Percentiles rank a stretch among this genome's conserved stretches.
Conservation (phyloP, 2,113 vertebrate genomes). For the Castor canadensis region DNA sequence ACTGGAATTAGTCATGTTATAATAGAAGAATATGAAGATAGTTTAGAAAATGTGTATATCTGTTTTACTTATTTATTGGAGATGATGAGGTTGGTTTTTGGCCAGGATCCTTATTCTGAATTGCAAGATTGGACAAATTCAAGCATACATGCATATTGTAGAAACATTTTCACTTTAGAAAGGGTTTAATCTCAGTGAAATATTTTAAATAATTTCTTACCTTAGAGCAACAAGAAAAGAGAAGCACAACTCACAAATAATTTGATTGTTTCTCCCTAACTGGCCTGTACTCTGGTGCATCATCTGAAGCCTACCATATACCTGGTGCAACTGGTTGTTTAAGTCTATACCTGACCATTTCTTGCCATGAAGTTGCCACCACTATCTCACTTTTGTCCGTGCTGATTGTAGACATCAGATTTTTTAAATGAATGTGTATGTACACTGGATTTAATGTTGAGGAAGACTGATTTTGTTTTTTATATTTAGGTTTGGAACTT, state of each 20-base stretch:
- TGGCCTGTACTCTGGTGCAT: neutral
- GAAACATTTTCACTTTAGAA: neutral
- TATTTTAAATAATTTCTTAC: slow-evolving; percentile 37
- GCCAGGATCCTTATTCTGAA: neutral
- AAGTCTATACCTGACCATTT: neutral
- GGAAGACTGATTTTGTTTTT: neutral
- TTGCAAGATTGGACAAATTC: neutral
- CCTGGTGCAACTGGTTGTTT: neutral
- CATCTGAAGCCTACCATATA: neutral
- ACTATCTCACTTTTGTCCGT: neutral
- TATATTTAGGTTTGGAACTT: neutral
- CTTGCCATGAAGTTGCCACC: neutral
- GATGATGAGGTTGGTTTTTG: neutral
- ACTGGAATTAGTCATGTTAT: slow-evolving; percentile 4
- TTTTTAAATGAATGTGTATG: no score
- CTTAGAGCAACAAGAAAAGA: neutral
- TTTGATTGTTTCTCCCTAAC: neutral
- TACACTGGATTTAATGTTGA: neutral
- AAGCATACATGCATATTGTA: neutral
- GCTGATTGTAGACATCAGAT: neutral
- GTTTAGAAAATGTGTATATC: neutral
- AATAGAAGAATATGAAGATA: neutral
- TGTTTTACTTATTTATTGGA: neutral
- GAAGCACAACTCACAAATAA: neutral
- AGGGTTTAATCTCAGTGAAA: neutral